Base-by-base conservation (phyloP, 2,888 invertebrate genomes). In the Petrolisthes cinctipes region DNA sequence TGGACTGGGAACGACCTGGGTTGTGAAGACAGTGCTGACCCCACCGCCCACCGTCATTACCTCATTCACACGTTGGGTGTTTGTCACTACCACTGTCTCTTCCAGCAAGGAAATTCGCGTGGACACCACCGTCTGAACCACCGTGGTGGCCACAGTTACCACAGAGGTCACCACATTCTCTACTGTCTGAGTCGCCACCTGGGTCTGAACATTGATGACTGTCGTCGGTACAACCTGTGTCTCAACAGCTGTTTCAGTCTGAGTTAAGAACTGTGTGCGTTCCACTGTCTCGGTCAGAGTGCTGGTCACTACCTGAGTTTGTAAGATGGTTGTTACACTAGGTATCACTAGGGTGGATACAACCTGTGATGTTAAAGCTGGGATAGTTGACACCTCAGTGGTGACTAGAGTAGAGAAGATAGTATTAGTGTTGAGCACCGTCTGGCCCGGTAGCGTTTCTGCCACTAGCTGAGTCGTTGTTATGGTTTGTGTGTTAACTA, bases 261-360 rank as follows among this genome's bases (percentile, higher is more conserved):
- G 73, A 0, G 89, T 90, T 5, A 73, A 68, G n/a, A 83, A 84
- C 73, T 83, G 73, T 5, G 89, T 89, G n/a, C 86, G 80, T 66
- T 89, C 89, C 4, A 90, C 83, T 53, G 89, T 88, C 82, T 89
- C 81, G 14, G 89, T 89, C 85, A 83, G 85, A 23, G 90, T 90
- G 79, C 84, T 57, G 1, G 90, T 89, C 4, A 90, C 85, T 17
- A 89, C 66, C 56, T 89, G 89, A 1, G 90, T 90, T 73, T 79
- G 78, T 61, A 83, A 83, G 66, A 86, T 53, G 5, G 86, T 83
- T 9, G 81, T 79, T 7, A 88, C 89, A 11, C 80, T 75, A n/a
- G 90, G 88, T 51, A 89, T 82, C 54, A 90, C 75, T 57, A 73
- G 81, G 1, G 89, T 90, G 75, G 89, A 82, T n/a, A 89, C 86